phyloP scores from a whole-genome alignment of 1,140 invertebrate species.

The Procambarus clarkii region DNA sequence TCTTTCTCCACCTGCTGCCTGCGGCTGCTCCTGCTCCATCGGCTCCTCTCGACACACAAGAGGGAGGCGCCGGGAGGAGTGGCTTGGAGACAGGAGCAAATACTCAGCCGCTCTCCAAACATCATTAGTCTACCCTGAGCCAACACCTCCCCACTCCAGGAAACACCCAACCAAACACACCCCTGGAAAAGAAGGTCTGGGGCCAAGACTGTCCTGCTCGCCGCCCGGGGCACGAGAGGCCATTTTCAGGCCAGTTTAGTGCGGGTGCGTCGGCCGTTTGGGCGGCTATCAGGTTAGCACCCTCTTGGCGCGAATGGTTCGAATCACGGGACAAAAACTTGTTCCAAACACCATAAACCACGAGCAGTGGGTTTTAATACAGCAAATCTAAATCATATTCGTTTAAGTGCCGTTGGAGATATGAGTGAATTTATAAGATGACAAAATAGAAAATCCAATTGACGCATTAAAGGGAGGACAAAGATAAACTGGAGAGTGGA shows the following conservation, averaged over 20 bases:
- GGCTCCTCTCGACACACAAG: constrained; percentile 41
- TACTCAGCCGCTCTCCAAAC: constrained; percentile 64
- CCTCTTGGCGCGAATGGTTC: constrained; percentile 35
- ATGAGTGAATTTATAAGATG: not conserved
- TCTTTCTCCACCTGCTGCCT: not conserved
- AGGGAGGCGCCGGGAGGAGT: constrained; percentile 66
- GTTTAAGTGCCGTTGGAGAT: not conserved
- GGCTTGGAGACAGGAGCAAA: constrained; percentile 68
- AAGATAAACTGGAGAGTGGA: not conserved
- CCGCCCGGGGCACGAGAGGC: not conserved
- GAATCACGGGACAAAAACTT: constrained; percentile 55
- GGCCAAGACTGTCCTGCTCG: constrained; percentile 12
- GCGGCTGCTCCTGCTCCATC: constrained; percentile 23
- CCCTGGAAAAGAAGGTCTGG: constrained; percentile 52
- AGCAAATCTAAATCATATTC: not conserved
- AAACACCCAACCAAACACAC: constrained; percentile 65
- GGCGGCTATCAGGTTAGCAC: not conserved
- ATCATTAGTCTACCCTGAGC: constrained; percentile 68
- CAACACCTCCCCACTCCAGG: constrained; percentile 62
- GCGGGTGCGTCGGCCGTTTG: not conserved
- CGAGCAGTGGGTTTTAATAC: constrained; percentile 36
- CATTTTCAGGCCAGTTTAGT: not conserved
- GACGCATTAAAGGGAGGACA: not conserved
- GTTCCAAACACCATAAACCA: constrained; percentile 58
- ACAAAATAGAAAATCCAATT: not conserved